phyloP scores from a whole-genome alignment of 2,888 invertebrate species.

The Rotaria magnacalcarata region DNA sequence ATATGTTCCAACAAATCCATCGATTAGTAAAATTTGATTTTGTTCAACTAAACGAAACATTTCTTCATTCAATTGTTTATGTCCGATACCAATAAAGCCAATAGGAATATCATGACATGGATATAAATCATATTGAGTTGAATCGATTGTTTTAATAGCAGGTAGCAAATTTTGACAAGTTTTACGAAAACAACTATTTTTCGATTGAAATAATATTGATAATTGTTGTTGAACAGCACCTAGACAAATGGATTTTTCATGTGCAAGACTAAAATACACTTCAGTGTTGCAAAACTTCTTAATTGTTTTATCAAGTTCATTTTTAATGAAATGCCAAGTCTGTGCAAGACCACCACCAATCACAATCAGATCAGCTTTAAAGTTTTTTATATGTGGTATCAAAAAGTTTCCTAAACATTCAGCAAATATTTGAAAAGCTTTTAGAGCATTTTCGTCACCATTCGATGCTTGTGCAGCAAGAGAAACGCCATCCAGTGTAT shows the following conservation, averaged over 20 bases:
- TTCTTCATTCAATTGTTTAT: background rate
- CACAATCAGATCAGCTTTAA: background rate
- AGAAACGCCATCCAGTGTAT: background rate
- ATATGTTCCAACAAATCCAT: slow-evolving; percentile 12
- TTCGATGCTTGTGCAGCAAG: background rate
- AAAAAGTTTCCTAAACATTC: background rate
- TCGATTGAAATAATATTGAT: background rate
- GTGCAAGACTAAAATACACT: background rate
- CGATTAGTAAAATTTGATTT: background rate
- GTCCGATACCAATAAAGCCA: background rate
- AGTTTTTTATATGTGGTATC: background rate
- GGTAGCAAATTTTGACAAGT: background rate
- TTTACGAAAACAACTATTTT: background rate
- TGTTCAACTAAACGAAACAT: background rate
- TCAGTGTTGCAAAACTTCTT: background rate
- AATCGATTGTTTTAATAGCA: background rate
- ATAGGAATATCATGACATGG: slow-evolving; percentile 16
- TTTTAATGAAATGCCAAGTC: background rate
- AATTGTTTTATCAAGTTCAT: background rate
- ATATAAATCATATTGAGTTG: background rate
- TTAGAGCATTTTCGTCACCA: background rate
- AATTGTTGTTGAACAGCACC: slow-evolving; percentile 18
- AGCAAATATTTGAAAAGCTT: slow-evolving; percentile 1
- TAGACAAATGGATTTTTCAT: slow-evolving; percentile 3
- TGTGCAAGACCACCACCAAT: slow-evolving; percentile 17